Base-by-base conservation (phyloP, 2,113 vertebrate species). In the Melanerpes aurifrons region DNA sequence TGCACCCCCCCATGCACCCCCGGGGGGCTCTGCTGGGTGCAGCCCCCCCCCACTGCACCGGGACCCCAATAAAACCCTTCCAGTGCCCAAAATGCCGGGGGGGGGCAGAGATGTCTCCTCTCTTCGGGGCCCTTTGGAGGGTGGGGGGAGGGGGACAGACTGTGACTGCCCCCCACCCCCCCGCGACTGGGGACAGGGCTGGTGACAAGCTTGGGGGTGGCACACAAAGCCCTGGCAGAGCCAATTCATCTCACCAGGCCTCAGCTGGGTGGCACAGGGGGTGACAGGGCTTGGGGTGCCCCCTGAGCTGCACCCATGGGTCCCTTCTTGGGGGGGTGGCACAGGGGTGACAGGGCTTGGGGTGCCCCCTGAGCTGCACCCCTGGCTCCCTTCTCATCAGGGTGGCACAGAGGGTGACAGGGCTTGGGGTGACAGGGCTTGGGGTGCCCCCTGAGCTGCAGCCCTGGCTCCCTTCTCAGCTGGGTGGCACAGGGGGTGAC, bases 1-100 rank as follows among this genome's bases (percentile, higher is more conserved):
- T 47, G 7, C n/a, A 12, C 19, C 43, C 68, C 70, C 35, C n/a
- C 53, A 17, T 2, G 25, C 68, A 61, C 31, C 75, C 40, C 57
- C 6, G 25, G 58, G 70, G 76, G 40, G 40, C 63, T 81, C 18
- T 7, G 22, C 25, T 2, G 66, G 37, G 63, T 28, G 70, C 4
- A 4, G 25, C 48, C 50, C 22, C 59, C 29, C 31, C 58, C 7
- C n/a, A 21, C 25, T 50, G 28, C 71, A 14, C 61, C n/a, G 9
- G 54, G 37, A 32, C 57, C 85, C 80, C 83, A 98, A 97, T 98
- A 98, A 98, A 97, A 94, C 74, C 83, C 54, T 87, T 84, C 94
- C 96, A 95, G 96, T 45, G 28, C 93, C 71, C 50, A 2, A 63
- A 70, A 63, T 2, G 20, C 75, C 50, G 21, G 53, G 50, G 20